Evolutionary conservation across 2,888 invertebrate species (phyloP).

Genomic region (Tetheella fluctuosa): DNA sequence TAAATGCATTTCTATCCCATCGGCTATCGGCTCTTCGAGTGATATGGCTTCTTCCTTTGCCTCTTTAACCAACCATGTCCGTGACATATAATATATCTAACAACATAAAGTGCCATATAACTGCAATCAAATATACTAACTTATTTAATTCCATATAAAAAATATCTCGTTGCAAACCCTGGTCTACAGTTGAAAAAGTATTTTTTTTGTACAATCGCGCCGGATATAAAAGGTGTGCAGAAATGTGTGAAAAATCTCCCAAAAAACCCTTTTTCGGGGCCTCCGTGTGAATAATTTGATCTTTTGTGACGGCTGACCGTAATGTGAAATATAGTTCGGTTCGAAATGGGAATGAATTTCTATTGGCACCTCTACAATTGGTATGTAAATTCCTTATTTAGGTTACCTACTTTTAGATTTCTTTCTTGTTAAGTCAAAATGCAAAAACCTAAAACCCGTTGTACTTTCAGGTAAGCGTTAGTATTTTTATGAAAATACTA

Average conservation of each 20-base stretch:
- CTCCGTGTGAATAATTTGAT: conserved; percentile 40
- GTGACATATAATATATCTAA: no score
- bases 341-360: no score
- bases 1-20: no score
- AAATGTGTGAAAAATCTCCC: conserved; percentile 32
- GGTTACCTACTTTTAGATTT: background rate
- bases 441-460: no score
- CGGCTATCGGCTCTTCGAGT: no score
- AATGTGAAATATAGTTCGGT: conserved; percentile 11
- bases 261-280: conserved; percentile 28
- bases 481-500: no score
- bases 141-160: background rate
- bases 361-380: background rate
- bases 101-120: no score
- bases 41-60: no score
- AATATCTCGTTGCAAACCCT: background rate
- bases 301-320: conserved; percentile 27
- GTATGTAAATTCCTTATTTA: background rate
- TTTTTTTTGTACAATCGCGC: conserved; percentile 19
- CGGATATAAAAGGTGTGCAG: conserved; percentile 33
- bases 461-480: no score
- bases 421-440: no score
- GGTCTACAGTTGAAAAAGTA: background rate
- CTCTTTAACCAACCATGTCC: no score
- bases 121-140: no score